phyloP scores from a whole-genome alignment of 2,888 invertebrate genomes.

The Cephus pygmeus region DNA sequence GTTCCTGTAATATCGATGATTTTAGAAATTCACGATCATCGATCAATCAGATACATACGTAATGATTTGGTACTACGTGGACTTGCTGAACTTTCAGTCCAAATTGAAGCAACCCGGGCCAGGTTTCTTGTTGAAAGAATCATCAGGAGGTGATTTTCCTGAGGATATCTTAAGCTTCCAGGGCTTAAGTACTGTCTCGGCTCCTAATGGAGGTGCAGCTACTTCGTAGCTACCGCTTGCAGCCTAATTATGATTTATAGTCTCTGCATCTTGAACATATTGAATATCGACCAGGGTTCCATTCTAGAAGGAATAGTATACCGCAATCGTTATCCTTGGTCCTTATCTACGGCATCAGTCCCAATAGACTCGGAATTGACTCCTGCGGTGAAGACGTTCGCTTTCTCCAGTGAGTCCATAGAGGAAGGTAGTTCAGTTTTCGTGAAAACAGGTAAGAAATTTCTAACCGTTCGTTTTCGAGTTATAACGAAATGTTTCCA shows the following conservation, averaged over 20 bases:
- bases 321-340: not conserved
- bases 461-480: not conserved
- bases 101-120: not conserved
- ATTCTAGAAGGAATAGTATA: not conserved
- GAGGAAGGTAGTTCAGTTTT: not conserved
- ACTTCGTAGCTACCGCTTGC: slow-evolving; percentile 54
- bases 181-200: slow-evolving; percentile 49
- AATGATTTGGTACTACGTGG: not conserved
- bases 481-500: not conserved
- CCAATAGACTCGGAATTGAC: not conserved
- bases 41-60: not conserved
- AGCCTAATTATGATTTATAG: slow-evolving; percentile 62
- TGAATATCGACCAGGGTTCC: slow-evolving; percentile 36
- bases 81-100: not conserved
- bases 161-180: slow-evolving; percentile 46
- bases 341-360: not conserved
- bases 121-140: not conserved
- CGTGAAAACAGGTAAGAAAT: not conserved
- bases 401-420: not conserved
- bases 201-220: slow-evolving; percentile 57
- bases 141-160: not conserved
- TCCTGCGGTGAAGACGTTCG: not conserved
- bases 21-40: not conserved
- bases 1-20: not conserved
- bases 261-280: slow-evolving; percentile 46